phyloP scores from a whole-genome alignment of 2,888 invertebrate genomes.

The Cheilosia soror region DNA sequence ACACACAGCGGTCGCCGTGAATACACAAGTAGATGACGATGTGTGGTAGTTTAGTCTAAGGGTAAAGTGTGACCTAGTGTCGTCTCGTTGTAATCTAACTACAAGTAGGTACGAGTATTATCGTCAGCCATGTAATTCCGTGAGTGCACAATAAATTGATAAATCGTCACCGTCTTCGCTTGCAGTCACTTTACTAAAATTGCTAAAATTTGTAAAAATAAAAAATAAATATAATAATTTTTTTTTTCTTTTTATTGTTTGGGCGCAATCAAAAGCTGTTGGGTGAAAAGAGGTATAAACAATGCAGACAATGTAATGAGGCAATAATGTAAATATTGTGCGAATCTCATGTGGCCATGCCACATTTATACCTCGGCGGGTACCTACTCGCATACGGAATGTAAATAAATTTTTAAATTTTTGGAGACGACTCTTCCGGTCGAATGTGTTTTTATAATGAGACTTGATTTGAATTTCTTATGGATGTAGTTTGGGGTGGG shows the following conservation, averaged over 20 bases:
- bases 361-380: constrained; percentile 1
- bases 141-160: constrained; percentile 39
- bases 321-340: constrained; percentile 60
- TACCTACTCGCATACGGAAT: constrained; percentile 8
- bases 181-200: constrained; percentile 29
- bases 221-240: not conserved
- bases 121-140: constrained; percentile 21
- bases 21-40: constrained; percentile 72
- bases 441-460: constrained; percentile 20
- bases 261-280: constrained; percentile 6
- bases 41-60: constrained; percentile 53
- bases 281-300: constrained; percentile 17
- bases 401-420: constrained; percentile 51
- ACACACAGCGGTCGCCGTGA: constrained; percentile 70
- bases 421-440: constrained; percentile 63
- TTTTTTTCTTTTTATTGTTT: constrained; percentile 14
- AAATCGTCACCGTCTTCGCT: constrained; percentile 35
- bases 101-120: not conserved
- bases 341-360: constrained; percentile 21
- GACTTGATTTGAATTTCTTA: constrained; percentile 30
- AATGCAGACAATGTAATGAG: constrained; percentile 41
- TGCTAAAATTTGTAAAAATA: constrained; percentile 38
- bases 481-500: not conserved
- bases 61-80: constrained; percentile 74
- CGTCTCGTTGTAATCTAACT: constrained; percentile 52